A percentile compares a stretch with the other conserved stretches of the same genome.
Evolutionary conservation across 2,888 invertebrate species (phyloP).

Genomic region (Gastracanthus pulcherrimus): DNA sequence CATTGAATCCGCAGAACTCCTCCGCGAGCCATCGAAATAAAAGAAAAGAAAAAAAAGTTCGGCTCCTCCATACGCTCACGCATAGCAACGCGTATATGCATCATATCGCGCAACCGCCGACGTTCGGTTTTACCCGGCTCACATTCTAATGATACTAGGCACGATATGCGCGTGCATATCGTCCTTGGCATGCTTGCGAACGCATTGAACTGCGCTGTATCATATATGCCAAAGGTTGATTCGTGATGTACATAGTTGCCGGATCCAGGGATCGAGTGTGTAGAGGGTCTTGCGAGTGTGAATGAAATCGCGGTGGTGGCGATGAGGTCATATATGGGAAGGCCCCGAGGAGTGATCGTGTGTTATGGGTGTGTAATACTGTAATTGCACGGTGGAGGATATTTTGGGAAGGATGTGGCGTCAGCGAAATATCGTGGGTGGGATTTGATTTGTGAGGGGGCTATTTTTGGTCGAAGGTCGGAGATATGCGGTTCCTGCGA

Average conservation of each 20-base stretch:
- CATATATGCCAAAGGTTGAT: not conserved
- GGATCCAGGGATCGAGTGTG: not conserved
- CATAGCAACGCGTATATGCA: not conserved
- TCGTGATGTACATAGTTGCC: not conserved
- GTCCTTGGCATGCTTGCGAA: constrained; percentile 50
- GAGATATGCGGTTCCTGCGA: too few species aligned
- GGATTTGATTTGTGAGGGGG: too few species aligned
- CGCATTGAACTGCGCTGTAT: not conserved
- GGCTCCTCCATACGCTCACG: not conserved
- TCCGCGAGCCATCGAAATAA: not conserved
- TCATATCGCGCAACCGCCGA: not conserved
- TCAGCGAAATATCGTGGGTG: too few species aligned
- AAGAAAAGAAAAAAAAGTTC: not conserved
- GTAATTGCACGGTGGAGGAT: too few species aligned
- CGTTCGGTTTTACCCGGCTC: not conserved
- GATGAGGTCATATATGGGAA: too few species aligned
- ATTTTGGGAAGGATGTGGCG: too few species aligned
- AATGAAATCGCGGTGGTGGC: too few species aligned
- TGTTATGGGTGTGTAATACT: too few species aligned
- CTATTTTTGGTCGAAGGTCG: too few species aligned
- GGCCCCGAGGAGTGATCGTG: too few species aligned
- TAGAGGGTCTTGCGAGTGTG: not conserved
- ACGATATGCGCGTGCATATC: constrained; percentile 13
- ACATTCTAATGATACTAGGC: constrained; percentile 50
- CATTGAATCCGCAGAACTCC: not conserved